Base-by-base conservation (phyloP, 2,888 invertebrate genomes). In the Lamproptera curius region DNA sequence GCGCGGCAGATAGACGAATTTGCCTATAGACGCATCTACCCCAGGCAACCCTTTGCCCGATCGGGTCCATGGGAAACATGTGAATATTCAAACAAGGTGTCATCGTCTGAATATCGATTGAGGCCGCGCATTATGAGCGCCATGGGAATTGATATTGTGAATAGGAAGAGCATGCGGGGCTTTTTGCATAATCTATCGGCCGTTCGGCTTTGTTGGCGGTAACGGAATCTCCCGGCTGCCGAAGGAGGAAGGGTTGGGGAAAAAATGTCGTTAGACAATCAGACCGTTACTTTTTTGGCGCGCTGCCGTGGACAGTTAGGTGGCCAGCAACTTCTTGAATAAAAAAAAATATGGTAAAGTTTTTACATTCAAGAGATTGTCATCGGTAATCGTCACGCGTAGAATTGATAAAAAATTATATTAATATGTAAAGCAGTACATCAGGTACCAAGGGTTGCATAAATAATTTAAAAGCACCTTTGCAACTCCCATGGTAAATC, bases 51-150 rank as follows among this genome's bases (percentile, higher is more conserved):
- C 81, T 85, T 84, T 77, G 51, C 59, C 66, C 76, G 73, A 74
- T 72, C 63, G 70, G 70, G 65, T 69, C 72, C 84, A 80, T 86
- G 87, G 86, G 86, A 86, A 86, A 67, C 68, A 78, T 72, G 76
- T 75, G 82, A 74, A 85, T 86, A 87, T 87, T 87, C 86, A 87
- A 87, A 86, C 84, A 87, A 86, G 87, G 85, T 87, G 86, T 86
- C 87, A 86, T 87, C 87, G 78, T 75, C 73, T 83, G 86, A 84
- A 86, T 87, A 87, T 87, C 87, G 87, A 87, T 87, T 81, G 86
- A 76, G 77, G 79, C 75, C 73, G 73, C 73, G 74, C 70, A 76
- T 82, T 77, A 75, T 76, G 70, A 68, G 55, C 73, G 70, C 73
- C 84, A 73, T 86, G 86, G 86, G 87, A 86, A 87, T 73, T 80